Base-by-base conservation (phyloP, 2,888 invertebrate genomes). In the Mechanitis messenoides region DNA sequence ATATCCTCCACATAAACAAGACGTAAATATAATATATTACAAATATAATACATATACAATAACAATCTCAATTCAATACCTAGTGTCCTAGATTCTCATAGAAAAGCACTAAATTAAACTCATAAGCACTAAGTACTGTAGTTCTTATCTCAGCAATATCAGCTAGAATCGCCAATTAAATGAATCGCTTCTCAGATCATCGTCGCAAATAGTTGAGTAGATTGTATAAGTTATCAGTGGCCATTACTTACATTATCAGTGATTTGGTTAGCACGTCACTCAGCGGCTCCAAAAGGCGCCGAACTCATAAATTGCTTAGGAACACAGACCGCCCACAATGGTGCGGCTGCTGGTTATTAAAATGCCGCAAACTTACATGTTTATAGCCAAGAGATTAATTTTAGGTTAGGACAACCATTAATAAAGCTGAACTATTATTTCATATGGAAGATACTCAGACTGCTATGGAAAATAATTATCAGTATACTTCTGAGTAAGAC, bases 301-400 rank as follows among this genome's bases (percentile, higher is more conserved):
- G 83, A 74, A 68, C 76, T 67, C 78, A 85, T 87, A 87, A 87
- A 88, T 86, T 85, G 81, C 73, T 83, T 83, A 80, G 77, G 78
- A 75, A 82, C 81, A 78, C 72, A 70, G 85, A 84, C 85, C 87
- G 83, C 87, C 82, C 84, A 78, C 81, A 64, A 72, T 70, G 74
- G 69, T 72, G 66, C 55, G 20, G 20, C 55, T 55, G 58, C 47
- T 58, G 38, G 33, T 61, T 55, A 42, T 54, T 81, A 80, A 82
- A 81, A 81, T 79, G 75, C 61, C 57, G 67, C 69, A 64, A 58
- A 47, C 20, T 28, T 28, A 47, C 28, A n/a, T 2, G 3, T 7
- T n/a, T 28, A 47, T 20, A n/a, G 47, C 7, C 7, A 28, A 28
- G 47, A n/a, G 47, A 47, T n/a, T 47, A 28, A 47, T 47, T 12